These are phyloP conservation scores for Centropus bengalensis DNA, from an alignment of 2,113 vertebrate species.

Conservation along the genomic window DNA sequence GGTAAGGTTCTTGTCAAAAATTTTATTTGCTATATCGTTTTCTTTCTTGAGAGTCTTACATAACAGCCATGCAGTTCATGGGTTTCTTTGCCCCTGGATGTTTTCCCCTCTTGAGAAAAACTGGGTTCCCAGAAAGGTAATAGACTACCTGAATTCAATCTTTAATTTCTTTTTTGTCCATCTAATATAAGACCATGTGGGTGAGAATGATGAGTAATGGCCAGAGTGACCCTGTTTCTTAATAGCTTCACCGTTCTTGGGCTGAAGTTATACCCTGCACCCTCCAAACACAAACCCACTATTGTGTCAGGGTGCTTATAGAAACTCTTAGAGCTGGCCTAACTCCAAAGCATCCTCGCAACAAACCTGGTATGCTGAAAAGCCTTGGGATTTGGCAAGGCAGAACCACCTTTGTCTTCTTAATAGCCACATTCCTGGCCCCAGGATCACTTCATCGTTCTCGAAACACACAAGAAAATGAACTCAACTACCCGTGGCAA, in stretches of 20 bases:
- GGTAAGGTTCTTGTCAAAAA: conserved; percentile 67
- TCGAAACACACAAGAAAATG: background rate
- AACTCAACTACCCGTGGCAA: background rate
- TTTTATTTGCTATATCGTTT: background rate
- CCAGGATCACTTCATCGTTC: background rate
- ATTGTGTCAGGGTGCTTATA: background rate
- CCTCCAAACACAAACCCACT: background rate
- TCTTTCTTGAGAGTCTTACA: background rate
- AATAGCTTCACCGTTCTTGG: background rate
- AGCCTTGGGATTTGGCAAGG: background rate
- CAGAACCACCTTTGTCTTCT: background rate
- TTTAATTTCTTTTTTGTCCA: background rate
- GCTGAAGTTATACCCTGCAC: background rate
- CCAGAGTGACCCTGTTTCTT: background rate
- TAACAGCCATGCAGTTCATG: background rate
- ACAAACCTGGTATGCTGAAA: background rate
- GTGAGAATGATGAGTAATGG: background rate
- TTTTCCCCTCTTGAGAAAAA: background rate
- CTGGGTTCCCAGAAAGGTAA: background rate
- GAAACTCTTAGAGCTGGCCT: background rate
- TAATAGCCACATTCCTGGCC: background rate
- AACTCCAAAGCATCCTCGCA: background rate
- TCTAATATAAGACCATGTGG: background rate
- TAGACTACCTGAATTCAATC: background rate
- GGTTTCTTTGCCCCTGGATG: background rate